Base-by-base conservation (phyloP, 2,888 invertebrate species). In the Cheilosia grossa region DNA sequence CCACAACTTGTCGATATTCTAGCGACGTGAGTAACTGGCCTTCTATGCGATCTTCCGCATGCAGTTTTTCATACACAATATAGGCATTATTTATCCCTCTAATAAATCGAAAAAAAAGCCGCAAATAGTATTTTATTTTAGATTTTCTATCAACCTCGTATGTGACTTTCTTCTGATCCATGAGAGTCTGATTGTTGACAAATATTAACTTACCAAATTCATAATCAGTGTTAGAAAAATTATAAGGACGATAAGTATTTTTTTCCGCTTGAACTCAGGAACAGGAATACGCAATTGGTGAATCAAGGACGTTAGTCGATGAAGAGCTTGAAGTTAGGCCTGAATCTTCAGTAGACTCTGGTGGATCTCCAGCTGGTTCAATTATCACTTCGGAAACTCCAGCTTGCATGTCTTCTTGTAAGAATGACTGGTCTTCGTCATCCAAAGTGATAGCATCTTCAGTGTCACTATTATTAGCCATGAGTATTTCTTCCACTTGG, bases 101-200 rank as follows among this genome's bases (percentile, higher is more conserved):
- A 75, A 13, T 21, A 75, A n/a, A 58, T 66, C 49, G 27, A 77
- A 75, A 72, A 81, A 21, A 72, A 21, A 81, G 17, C 2, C 73
- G 58, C 6, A 66, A 27, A n/a, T 66, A 80, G 19, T 61, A 80
- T 49, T 77, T 70, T n/a, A 56, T 64, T 80, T 85, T 80, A 6
- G 66, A 27, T 63, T 53, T 72, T 19, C 61, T 59, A 33, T 86
- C 78, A 13, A 67, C 27, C 49, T 80, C 64, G 40, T 80, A 66
- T 17, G 59, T 69, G n/a, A 74, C 78, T 30, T 86, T 81, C 6
- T 67, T 61, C 49, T 78, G 81, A 51, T 86, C 56, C 74, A 80
- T 80, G 5, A 67, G 27, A 27, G 27, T 27, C 27, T 27, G 27
- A 27, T 27, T 27, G 27, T 27, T 6, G 27, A 27, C 27, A 27